Evolutionary conservation across 2,113 vertebrate genomes (phyloP), one percentile per base, ranked within the genome.

Genomic region (Rana temporaria): DNA sequence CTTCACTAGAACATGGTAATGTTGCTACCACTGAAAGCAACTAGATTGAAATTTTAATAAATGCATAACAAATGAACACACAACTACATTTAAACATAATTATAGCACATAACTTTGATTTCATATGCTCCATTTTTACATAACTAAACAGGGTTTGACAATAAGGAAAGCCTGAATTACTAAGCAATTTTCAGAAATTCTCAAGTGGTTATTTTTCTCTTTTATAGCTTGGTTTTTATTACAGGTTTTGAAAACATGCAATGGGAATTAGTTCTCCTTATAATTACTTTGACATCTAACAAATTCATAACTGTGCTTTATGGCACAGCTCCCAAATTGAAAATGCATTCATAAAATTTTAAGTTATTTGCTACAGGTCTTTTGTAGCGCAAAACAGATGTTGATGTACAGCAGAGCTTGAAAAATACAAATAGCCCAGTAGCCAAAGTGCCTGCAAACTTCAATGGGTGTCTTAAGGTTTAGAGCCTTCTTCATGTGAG

Each of bases 161-260:
- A 57, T 26, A 30, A 62, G 78, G 66, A 80, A 80, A 79, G 53
- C 69, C 32, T 70, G 78, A 60, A 80, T 60, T 80, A 62, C 66
- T 70, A 70, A 70, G 34, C 78, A 80, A 80, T 60, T 80, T 70
- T 60, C 55, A 48, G 34, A 69, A 80, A 80, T 70, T 57, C 66
- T 70, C 78, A 56, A 80, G 78, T 60, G 78, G 70, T 80, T 80
- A 80, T 80, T 80, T 70, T 80, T 59, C 66, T 70, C 15, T 79
- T 70, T 70, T 9, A 67, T 34, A 52, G 17, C 64, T 59, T 68
- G 26, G 64, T 52, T 70, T 78, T 80, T 80, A 80, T 80, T 80
- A 70, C 66, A 80, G 78, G 66, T 69, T 80, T 69, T 80, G 66
- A 62, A 59, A 4, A 69, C 68, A 69, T 79, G 68, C 66, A 80